These are phyloP conservation scores for Nyctibius grandis DNA, from an alignment of 2,797 vertebrate genomes.

Conservation along the genomic window DNA sequence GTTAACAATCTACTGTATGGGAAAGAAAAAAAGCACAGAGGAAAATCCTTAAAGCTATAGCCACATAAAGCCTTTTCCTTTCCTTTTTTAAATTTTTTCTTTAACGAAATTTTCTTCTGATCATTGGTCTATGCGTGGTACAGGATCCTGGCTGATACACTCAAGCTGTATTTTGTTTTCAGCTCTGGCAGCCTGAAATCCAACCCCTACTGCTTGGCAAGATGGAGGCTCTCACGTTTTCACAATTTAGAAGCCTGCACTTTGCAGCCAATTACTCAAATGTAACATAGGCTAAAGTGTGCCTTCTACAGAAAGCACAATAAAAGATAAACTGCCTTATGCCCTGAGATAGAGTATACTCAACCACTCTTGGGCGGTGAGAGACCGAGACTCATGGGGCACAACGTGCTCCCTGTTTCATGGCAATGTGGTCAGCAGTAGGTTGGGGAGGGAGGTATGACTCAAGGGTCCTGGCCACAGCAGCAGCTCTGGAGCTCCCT, in stretches of 20 bases:
- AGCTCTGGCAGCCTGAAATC: slow-evolving; percentile 1
- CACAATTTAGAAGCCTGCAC: neutral
- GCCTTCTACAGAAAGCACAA: neutral
- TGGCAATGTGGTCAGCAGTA: neutral
- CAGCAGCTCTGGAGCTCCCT: neutral
- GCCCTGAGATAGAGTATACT: neutral
- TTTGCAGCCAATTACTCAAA: slow-evolving; percentile 4
- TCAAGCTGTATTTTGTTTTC: neutral
- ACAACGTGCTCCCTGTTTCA: neutral
- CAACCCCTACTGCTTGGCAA: neutral
- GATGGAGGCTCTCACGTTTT: neutral
- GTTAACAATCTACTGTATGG: neutral
- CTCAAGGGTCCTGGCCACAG: neutral
- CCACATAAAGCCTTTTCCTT: neutral
- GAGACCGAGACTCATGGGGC: neutral
- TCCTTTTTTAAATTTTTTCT: neutral
- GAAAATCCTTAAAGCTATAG: neutral
- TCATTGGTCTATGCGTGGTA: neutral
- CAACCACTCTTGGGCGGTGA: neutral
- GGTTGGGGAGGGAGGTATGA: neutral
- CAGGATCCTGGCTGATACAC: neutral
- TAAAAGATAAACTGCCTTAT: neutral
- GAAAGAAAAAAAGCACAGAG: neutral
- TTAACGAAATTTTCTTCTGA: neutral
- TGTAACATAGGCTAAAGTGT: neutral